phyloP scores from a whole-genome alignment of 2,888 invertebrate genomes.

The Matsumyia berberina region DNA sequence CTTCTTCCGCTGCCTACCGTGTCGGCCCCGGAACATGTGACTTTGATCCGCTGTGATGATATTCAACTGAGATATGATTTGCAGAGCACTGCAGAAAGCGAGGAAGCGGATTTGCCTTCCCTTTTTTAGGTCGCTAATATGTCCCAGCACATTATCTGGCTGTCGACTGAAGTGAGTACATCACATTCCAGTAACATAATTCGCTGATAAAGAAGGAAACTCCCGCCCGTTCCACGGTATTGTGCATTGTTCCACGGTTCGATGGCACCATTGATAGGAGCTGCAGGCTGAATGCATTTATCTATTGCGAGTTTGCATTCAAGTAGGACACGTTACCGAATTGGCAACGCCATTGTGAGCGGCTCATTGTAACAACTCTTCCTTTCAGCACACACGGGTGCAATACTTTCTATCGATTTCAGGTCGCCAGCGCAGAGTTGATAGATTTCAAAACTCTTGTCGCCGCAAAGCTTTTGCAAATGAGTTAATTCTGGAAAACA shows the following conservation, averaged over 20 bases:
- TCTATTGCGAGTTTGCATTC: constrained; percentile 51
- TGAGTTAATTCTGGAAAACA: constrained; percentile 50
- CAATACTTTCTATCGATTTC: constrained; percentile 34
- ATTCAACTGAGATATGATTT: constrained; percentile 72
- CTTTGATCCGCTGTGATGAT: constrained; percentile 74
- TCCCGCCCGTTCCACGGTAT: constrained; percentile 24
- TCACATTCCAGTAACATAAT: constrained; percentile 44
- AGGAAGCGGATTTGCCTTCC: constrained; percentile 61
- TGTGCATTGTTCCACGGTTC: constrained; percentile 31
- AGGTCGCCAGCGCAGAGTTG: constrained; percentile 41
- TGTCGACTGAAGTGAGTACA: constrained; percentile 58
- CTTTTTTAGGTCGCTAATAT: constrained; percentile 73
- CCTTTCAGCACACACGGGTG: constrained; percentile 50
- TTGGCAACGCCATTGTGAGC: constrained; percentile 56
- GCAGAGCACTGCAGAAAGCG: constrained; percentile 54
- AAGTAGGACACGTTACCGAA: constrained; percentile 67
- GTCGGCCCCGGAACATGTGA: constrained; percentile 56
- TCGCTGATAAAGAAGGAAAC: constrained; percentile 31
- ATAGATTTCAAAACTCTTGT: constrained; percentile 43
- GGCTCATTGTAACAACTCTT: constrained; percentile 45
- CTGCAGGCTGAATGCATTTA: constrained; percentile 63
- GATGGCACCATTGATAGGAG: constrained; percentile 54
- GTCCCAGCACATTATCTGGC: constrained; percentile 58
- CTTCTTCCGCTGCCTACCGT: constrained; percentile 19
- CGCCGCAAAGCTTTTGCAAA: constrained; percentile 41